These are phyloP conservation scores for Arenicola marina DNA, from an alignment of 2,888 invertebrate genomes.

Conservation along the genomic window DNA sequence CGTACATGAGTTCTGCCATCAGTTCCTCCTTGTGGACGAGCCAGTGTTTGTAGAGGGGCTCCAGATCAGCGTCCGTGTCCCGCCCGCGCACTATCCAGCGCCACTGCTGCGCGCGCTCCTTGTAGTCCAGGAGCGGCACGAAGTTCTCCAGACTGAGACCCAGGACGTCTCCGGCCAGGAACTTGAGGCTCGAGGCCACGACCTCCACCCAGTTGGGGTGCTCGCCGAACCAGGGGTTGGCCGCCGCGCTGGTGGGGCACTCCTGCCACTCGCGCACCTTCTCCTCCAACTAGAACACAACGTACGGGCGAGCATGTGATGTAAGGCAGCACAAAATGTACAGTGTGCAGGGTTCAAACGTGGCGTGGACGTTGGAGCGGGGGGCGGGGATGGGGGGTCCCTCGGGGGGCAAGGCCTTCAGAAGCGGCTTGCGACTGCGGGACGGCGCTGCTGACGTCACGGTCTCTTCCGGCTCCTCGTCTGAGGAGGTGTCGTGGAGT, in stretches of 20 bases:
- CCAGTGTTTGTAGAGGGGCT: constrained; percentile 80
- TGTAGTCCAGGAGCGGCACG: constrained; percentile 86
- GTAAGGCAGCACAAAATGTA: no score
- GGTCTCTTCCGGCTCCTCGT: no score
- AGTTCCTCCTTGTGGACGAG: constrained; percentile 61
- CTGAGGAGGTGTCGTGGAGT: no score
- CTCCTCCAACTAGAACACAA: constrained; percentile 65
- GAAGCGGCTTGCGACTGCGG: no score
- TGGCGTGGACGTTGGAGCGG: no score
- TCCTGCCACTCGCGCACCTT: constrained; percentile 61
- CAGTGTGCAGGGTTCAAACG: no score
- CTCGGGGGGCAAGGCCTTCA: no score
- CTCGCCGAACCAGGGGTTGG: constrained; percentile 57
- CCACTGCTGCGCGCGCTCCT: constrained; percentile 69
- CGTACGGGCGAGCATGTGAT: no score
- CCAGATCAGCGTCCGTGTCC: constrained; percentile 74
- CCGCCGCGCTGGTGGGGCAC: constrained; percentile 40
- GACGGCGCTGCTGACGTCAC: no score
- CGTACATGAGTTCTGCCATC: constrained; percentile 49
- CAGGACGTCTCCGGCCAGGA: constrained; percentile 80
- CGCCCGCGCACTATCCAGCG: constrained; percentile 95
- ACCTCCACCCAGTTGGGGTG: constrained; percentile 67
- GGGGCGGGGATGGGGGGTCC: no score
- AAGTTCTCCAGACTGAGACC: constrained; percentile 78
- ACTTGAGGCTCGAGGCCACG: constrained; percentile 79